Evolutionary conservation across 2,113 vertebrate genomes (phyloP), one percentile per base, ranked within the genome.

Genomic region (Balaenoptera acutorostrata): DNA sequence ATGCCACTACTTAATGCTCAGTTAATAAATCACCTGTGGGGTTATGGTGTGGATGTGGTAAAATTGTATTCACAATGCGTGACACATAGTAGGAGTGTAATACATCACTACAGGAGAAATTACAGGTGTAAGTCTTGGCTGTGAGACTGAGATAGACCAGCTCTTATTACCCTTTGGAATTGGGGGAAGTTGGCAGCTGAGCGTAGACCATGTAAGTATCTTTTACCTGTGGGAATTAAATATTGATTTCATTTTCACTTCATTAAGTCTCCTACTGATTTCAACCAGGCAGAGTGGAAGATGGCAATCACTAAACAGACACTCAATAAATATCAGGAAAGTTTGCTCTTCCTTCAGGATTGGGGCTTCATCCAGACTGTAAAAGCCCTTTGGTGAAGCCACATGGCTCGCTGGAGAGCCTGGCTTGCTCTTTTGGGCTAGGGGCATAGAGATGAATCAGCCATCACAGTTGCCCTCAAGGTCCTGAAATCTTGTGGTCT

Each of bases 171-270:
- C 41, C 44, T 61, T 57, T 66, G 41, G 36, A 92, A 69, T 0
- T 39, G 17, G 78, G 86, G 21, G 13, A 83, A 81, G 78, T 39
- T 94, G 95, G 93, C 92, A 97, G 75, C 20, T 82, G 88, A 75
- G 74, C 8, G 0, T 2, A 85, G 71, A 72, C 87, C 74, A 25
- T 33, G 66, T 36, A 85, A 92, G 78, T 89, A 36, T 95, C 89
- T 95, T 74, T 87, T 92, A 81, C 86, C 82, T 59, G 87, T 80
- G 97, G 89, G 96, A 97, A 98, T 97, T 97, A 97, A 95, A 88
- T 97, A 98, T 97, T 97, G 97, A 98, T 97, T 98, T 92, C 86
- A 96, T 97, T 96, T 97, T 96, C 85, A 97, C 97, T 97, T 98
- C 96, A 94, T 95, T 97, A 97, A 95, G 96, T 87, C 84, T 68